Percentiles rank a stretch among this genome's conserved stretches.
These are phyloP conservation scores for Hypselothyrea guttata DNA, from an alignment of 2,888 invertebrate species.

Conservation along the genomic window DNA sequence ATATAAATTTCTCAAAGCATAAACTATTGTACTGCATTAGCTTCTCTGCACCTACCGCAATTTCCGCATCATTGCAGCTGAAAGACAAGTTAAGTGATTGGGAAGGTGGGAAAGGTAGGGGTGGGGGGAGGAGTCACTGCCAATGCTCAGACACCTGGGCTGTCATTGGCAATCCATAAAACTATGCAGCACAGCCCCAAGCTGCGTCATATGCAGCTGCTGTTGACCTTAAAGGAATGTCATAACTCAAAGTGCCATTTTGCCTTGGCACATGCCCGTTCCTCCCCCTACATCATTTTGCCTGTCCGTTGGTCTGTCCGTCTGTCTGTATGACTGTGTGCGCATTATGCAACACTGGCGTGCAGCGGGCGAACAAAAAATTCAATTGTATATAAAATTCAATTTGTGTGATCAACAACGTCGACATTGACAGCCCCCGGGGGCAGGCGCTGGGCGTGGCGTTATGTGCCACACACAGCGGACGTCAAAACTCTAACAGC, in stretches of 20 bases:
- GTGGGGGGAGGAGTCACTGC: too few relatives aligned
- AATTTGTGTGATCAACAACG: constrained; percentile 72
- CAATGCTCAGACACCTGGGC: constrained; percentile 47
- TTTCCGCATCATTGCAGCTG: constrained; percentile 23
- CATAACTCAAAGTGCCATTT: constrained; percentile 40
- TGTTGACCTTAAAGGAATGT: constrained; percentile 49
- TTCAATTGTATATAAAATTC: constrained; percentile 75
- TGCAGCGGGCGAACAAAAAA: constrained; percentile 68
- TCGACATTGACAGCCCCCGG: constrained; percentile 55
- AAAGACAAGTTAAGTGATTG: background rate
- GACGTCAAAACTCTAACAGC: constrained; percentile 29
- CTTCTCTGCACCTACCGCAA: constrained; percentile 28
- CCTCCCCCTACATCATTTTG: background rate
- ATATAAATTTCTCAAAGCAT: background rate
- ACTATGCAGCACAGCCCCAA: constrained; percentile 4
- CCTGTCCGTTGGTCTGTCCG: background rate
- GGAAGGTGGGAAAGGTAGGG: background rate
- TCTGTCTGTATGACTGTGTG: constrained; percentile 4
- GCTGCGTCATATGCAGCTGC: constrained; percentile 40
- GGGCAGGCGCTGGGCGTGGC: constrained; percentile 2
- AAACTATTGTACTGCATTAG: background rate
- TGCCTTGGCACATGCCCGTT: constrained; percentile 20
- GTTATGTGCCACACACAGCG: constrained; percentile 9
- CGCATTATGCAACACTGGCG: constrained; percentile 55
- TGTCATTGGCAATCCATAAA: constrained; percentile 62